These are phyloP conservation scores for Ceyx melanurus DNA, from an alignment of 2,113 vertebrate genomes.

Conservation along the genomic window DNA sequence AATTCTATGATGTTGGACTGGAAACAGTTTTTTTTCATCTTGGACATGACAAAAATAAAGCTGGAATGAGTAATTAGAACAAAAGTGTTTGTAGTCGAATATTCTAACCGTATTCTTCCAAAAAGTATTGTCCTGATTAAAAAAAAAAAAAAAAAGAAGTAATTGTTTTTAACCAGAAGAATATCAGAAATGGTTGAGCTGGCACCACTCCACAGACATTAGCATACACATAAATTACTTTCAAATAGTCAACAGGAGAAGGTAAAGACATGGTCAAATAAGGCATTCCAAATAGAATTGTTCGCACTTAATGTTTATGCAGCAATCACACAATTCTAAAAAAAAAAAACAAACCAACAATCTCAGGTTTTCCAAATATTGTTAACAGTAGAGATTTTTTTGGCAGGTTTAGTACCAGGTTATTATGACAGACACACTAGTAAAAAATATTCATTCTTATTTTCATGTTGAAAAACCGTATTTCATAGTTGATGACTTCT, in stretches of 20 bases:
- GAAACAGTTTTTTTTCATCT: background rate
- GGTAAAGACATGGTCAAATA: background rate
- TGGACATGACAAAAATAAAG: background rate
- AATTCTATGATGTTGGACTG: background rate
- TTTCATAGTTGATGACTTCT: background rate
- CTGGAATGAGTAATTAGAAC: background rate
- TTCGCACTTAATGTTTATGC: background rate
- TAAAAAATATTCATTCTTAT: background rate
- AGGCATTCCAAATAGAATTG: background rate
- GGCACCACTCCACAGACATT: background rate
- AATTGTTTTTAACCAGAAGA: background rate
- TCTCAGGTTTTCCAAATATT: background rate
- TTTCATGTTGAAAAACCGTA: background rate
- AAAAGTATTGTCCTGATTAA: background rate
- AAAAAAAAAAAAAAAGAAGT: background rate
- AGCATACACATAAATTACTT: background rate
- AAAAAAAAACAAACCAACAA: background rate
- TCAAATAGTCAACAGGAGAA: background rate
- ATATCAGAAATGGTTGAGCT: background rate
- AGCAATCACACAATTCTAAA: background rate
- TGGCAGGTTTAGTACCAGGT: background rate
- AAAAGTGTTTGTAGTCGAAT: background rate
- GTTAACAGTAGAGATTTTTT: background rate
- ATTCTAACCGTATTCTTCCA: background rate
- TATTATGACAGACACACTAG: background rate